phyloP scores from a whole-genome alignment of 2,888 invertebrate genomes.

The Melinopterus prodromus region DNA sequence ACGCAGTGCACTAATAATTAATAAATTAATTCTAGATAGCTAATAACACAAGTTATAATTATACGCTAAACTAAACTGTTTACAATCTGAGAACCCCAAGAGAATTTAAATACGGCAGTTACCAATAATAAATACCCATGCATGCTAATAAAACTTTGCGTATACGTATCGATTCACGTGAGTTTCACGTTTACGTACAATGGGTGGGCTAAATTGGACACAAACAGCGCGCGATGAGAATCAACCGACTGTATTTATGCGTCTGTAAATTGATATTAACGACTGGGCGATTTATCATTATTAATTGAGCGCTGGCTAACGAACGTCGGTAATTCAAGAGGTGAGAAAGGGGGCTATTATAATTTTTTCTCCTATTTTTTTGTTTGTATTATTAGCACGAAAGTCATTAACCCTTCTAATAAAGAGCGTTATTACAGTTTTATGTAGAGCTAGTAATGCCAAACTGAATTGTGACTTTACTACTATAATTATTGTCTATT shows the following conservation, averaged over 20 bases:
- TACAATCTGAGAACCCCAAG: not conserved
- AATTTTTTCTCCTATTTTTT: not conserved
- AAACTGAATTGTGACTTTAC: too few relatives aligned
- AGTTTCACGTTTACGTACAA: not conserved
- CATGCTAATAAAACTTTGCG: not conserved
- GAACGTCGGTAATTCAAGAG: not conserved
- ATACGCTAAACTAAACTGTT: not conserved
- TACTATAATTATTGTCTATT: too few relatives aligned
- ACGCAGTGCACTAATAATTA: not conserved
- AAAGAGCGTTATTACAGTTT: not conserved
- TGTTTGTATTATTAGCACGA: not conserved
- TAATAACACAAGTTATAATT: not conserved
- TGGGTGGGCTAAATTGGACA: conserved; percentile 4
- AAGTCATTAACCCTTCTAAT: not conserved
- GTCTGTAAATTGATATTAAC: not conserved
- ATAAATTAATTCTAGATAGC: not conserved
- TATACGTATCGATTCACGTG: not conserved
- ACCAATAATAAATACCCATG: not conserved
- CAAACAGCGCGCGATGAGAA: not conserved
- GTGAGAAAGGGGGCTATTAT: not conserved
- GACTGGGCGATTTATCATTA: not conserved
- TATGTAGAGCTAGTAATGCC: too few relatives aligned
- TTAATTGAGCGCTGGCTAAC: not conserved
- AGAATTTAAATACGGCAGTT: not conserved
- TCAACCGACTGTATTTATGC: not conserved